Conservation (phyloP, 23 tunicate species). For the Halocynthia aurantium region DNA sequence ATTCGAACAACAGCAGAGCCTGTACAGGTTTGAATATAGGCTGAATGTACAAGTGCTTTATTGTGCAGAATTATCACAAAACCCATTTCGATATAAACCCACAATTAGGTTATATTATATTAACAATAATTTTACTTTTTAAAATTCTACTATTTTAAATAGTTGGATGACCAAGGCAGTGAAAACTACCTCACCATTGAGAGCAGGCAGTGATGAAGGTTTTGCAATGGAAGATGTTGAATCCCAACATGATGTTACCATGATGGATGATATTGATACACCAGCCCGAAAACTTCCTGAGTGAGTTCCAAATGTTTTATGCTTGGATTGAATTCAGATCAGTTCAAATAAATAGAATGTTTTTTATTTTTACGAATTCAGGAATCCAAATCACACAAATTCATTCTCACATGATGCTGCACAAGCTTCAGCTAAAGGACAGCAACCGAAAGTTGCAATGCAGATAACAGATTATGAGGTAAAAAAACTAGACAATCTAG, state of each 20-base stretch:
- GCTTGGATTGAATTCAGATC: too few relatives aligned
- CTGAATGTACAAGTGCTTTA: not conserved
- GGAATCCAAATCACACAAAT: too few relatives aligned
- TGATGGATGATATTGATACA: too few relatives aligned
- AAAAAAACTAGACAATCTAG: not conserved
- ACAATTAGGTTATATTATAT: too few relatives aligned
- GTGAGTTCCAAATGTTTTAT: too few relatives aligned
- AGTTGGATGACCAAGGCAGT: slow-evolving; percentile 65
- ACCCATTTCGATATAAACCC: not conserved
- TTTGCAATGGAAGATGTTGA: slow-evolving; percentile 22
- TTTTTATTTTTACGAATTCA: too few relatives aligned
- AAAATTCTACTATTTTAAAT: not conserved
- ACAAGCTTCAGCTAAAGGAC: not conserved
- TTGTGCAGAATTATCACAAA: not conserved
- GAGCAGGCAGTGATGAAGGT: not conserved
- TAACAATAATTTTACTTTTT: not conserved
- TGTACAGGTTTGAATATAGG: slow-evolving; percentile 63
- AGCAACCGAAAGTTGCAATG: not conserved
- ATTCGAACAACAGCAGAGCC: slow-evolving; percentile 73
- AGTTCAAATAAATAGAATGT: too few relatives aligned
- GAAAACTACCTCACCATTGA: slow-evolving; percentile 5
- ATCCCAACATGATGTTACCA: slow-evolving; percentile 20
- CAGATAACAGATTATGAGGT: slow-evolving; percentile 11
- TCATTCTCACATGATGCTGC: not conserved
- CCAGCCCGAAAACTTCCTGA: too few relatives aligned